phyloP scores from a whole-genome alignment of 1,140 invertebrate species.

The Anoplolepis gracilipes region DNA sequence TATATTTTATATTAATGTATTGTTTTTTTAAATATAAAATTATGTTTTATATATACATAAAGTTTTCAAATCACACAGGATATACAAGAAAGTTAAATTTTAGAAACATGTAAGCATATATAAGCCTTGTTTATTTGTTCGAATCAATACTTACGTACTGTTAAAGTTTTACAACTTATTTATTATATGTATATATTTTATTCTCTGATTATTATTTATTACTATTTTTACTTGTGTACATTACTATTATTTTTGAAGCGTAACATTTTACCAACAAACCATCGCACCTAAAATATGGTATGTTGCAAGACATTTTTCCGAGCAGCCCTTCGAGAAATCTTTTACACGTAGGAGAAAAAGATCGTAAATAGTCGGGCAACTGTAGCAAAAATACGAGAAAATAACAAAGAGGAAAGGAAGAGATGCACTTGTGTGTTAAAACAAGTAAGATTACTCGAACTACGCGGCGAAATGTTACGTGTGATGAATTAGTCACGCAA shows the following conservation, averaged over 20 bases:
- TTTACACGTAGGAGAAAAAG: not conserved
- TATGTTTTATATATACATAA: too few species aligned
- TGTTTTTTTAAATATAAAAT: too few species aligned
- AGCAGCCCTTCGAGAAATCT: not conserved
- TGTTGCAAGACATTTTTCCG: not conserved
- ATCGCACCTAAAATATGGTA: not conserved
- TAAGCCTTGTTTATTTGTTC: not conserved
- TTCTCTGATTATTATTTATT: not conserved
- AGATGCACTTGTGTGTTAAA: constrained; percentile 1
- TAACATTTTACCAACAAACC: not conserved
- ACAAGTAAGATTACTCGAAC: constrained; percentile 13
- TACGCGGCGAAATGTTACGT: constrained; percentile 2
- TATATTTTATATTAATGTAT: too few species aligned
- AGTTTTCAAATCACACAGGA: too few species aligned
- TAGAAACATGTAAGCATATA: not conserved
- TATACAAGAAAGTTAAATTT: too few species aligned
- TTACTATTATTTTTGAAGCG: not conserved
- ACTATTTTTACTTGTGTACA: not conserved
- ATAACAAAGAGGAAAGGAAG: constrained; percentile 9
- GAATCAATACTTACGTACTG: not conserved
- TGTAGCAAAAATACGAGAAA: constrained; percentile 25
- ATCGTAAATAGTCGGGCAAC: constrained; percentile 13
- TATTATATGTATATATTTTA: not conserved
- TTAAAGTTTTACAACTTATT: not conserved
- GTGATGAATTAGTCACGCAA: constrained; percentile 56